Evolutionary conservation across 2,888 invertebrate genomes (phyloP), one percentile per base, ranked within the genome.

Genomic region (Bombyx huttoni): DNA sequence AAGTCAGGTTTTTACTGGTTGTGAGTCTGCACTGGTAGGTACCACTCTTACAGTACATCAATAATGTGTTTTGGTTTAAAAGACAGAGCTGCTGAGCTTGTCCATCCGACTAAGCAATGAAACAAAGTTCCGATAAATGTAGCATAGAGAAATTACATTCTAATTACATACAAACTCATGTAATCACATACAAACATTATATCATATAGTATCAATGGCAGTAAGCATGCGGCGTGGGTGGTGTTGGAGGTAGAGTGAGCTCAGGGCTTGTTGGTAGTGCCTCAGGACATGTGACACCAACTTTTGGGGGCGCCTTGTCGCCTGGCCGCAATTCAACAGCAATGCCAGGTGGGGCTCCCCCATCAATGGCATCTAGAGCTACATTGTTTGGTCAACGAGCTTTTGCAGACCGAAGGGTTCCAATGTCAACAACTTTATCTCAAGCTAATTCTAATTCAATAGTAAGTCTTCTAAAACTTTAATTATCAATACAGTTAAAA

Each of bases 301-400:
- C 87, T 46, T 87, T 86, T 54, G 87, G 85, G 60, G 87, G 86
- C 65, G 85, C 88, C 53, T 73, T 86, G 65, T 85, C 87, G 67
- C 85, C 87, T 55, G 83, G 87, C 61, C 80, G 87, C 57, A 72
- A 76, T 60, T 65, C 78, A 64, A 77, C 84, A 52, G 84, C 79
- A 48, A 84, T 89, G 81, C 86, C 88, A 48, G 84, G 82, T 50
- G 84, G 87, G 50, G 87, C 86, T 48, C 89, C 89, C 56, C 90
- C 91, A 57, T 86, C 91, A 55, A 89, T 91, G 89, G 88, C 91
- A 58, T 90, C 90, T 53, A 78, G 91, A 54, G 80, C 90, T 56
- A 91, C 91, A 65, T 91, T 96, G 59, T 95, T 95, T 75, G 94
- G 94, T 60, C 95, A 94, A 82, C 91, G 95, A 75, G 91, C 93